Percentiles rank a stretch among this genome's conserved stretches.
Evolutionary conservation across 2,797 vertebrate species (phyloP).

Genomic region (Chromis chromis): DNA sequence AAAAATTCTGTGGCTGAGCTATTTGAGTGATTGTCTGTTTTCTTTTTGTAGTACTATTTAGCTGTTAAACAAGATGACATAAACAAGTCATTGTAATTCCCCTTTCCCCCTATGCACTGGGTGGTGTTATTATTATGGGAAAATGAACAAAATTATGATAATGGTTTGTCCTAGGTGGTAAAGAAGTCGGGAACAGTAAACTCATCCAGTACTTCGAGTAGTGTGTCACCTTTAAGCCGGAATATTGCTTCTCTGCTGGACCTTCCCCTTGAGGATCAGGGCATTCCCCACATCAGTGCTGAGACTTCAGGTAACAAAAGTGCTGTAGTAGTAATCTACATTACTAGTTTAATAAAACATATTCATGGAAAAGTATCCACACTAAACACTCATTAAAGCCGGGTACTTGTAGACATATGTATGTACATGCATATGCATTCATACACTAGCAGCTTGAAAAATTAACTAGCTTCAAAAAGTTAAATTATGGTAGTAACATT

Average conservation of each 20-base stretch:
- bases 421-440: too few relatives aligned
- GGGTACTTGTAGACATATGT: background rate
- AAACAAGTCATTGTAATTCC: too few relatives aligned
- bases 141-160: too few relatives aligned
- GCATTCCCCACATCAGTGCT: constrained; percentile 78
- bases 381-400: background rate
- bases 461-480: background rate
- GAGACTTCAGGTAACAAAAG: constrained; percentile 82
- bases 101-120: background rate
- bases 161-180: constrained; percentile 75
- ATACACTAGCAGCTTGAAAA: too few relatives aligned
- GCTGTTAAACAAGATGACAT: too few relatives aligned
- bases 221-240: constrained; percentile 75
- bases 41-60: too few relatives aligned
- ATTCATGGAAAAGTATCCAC: too few relatives aligned
- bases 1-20: too few relatives aligned
- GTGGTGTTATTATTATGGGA: background rate
- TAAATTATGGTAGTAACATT: background rate
- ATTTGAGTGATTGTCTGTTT: too few relatives aligned
- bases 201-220: constrained; percentile 53
- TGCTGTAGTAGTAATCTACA: background rate
- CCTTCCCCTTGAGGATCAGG: constrained; percentile 82
- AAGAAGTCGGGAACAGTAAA: constrained; percentile 74
- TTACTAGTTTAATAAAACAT: too few relatives aligned
- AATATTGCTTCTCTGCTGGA: constrained; percentile 84